Percentiles rank a stretch among this genome's conserved stretches.
Evolutionary conservation across 2,888 invertebrate genomes (phyloP).

Genomic region (Ditula angustiorana): DNA sequence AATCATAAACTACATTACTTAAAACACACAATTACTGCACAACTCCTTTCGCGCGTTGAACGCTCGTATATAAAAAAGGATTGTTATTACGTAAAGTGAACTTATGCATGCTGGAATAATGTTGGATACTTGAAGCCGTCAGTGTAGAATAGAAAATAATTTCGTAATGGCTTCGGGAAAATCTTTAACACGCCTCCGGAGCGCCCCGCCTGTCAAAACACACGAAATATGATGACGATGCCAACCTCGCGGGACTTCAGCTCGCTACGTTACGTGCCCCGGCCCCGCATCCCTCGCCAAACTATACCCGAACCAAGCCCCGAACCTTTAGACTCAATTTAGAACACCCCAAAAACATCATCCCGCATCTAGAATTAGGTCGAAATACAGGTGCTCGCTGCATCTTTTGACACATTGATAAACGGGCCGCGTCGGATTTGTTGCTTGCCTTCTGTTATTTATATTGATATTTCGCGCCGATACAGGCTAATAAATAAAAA

Average conservation of each 20-base stretch:
- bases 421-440: conserved; percentile 27
- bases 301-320: conserved; percentile 3
- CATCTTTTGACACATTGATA: conserved; percentile 36
- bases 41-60: too few species aligned
- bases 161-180: conserved; percentile 37
- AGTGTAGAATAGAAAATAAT: conserved; percentile 33
- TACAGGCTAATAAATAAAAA: conserved; percentile 26
- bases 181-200: conserved; percentile 25
- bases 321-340: background rate
- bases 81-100: background rate
- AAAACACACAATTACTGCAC: too few species aligned
- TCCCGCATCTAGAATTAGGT: conserved; percentile 34
- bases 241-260: conserved; percentile 17
- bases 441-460: conserved; percentile 41
- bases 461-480: conserved; percentile 50
- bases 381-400: conserved; percentile 28
- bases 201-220: conserved; percentile 29
- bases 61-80: background rate
- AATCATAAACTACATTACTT: too few species aligned
- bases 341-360: conserved; percentile 4
- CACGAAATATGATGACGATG: conserved; percentile 36
- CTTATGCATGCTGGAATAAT: background rate
- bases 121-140: conserved; percentile 5
- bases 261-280: conserved; percentile 24
- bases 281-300: background rate